A percentile compares a stretch with the other conserved stretches of the same genome.
Evolutionary conservation across 2,888 invertebrate genomes (phyloP).

Genomic region (Stegana nigrithorax): DNA sequence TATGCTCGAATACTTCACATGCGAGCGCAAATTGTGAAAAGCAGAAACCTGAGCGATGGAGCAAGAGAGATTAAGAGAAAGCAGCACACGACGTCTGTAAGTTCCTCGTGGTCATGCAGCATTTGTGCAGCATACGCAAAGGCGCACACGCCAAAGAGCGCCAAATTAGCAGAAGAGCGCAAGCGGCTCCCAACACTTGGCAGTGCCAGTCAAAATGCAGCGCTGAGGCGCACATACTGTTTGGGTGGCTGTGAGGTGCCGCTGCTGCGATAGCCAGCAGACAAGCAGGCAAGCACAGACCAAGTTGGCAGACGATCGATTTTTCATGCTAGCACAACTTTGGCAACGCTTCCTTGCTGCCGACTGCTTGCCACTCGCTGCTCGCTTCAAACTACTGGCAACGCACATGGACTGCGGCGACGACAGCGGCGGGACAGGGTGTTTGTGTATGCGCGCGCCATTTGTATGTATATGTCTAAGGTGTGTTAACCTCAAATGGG

Average conservation of each 20-base stretch:
- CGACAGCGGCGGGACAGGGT: too few relatives aligned
- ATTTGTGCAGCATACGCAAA: constrained; percentile 16
- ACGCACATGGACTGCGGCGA: too few relatives aligned
- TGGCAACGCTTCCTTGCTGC: too few relatives aligned
- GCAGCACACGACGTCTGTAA: neutral
- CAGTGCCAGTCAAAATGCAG: neutral
- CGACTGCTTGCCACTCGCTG: too few relatives aligned
- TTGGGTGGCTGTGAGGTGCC: constrained; percentile 8
- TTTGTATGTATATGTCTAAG: constrained; percentile 66
- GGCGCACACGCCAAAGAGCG: neutral
- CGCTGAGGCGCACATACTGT: neutral
- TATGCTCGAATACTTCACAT: constrained; percentile 37
- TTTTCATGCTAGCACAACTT: too few relatives aligned
- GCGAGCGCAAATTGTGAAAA: constrained; percentile 5
- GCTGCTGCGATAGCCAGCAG: constrained; percentile 12
- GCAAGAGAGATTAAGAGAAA: constrained; percentile 3
- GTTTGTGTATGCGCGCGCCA: constrained; percentile 27
- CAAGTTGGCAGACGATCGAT: constrained; percentile 57
- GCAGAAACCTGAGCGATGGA: neutral
- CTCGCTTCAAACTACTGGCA: too few relatives aligned
- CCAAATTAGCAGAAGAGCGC: neutral
- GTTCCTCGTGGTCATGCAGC: neutral
- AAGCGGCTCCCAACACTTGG: too few relatives aligned
- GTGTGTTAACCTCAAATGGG: constrained; percentile 66
- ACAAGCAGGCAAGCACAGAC: too few relatives aligned